A percentile compares a stretch with the other conserved stretches of the same genome.
phyloP scores from a whole-genome alignment of 1,140 invertebrate species.

The Anadara kagoshimensis region DNA sequence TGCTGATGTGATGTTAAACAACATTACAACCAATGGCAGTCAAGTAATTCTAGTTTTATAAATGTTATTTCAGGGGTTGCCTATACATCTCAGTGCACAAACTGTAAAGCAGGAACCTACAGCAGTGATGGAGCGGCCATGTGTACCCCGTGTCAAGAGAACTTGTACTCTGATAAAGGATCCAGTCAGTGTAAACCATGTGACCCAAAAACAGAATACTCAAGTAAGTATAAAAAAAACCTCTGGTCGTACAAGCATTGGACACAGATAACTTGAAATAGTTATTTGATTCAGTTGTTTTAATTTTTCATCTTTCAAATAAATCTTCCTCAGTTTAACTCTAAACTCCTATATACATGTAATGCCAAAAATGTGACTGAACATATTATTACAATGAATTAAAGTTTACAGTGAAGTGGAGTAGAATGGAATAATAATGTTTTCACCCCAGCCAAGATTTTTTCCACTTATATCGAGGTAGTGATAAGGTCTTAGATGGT shows the following conservation, averaged over 20 bases:
- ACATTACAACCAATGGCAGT: background rate
- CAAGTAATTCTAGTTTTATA: background rate
- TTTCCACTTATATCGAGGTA: too few relatives aligned
- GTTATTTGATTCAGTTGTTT: background rate
- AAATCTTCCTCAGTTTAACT: too few relatives aligned
- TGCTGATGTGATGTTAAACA: too few relatives aligned
- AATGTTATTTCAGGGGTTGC: slow-evolving; percentile 75
- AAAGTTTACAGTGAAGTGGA: too few relatives aligned
- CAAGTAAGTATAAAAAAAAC: slow-evolving; percentile 63
- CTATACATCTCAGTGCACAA: slow-evolving; percentile 78
- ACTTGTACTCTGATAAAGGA: slow-evolving; percentile 74
- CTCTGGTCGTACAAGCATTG: background rate
- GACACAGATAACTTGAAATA: background rate
- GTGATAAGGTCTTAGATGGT: too few relatives aligned
- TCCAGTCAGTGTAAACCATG: slow-evolving; percentile 75
- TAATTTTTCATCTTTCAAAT: background rate
- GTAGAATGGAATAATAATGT: too few relatives aligned
- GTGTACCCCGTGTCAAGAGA: slow-evolving; percentile 76
- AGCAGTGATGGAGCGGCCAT: slow-evolving; percentile 72
- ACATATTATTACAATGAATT: too few relatives aligned
- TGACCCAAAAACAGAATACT: slow-evolving; percentile 70
- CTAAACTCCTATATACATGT: too few relatives aligned
- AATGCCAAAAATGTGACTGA: too few relatives aligned
- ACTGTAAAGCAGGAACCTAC: slow-evolving; percentile 78
- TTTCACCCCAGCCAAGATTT: too few relatives aligned